Evolutionary conservation across 2,888 invertebrate species (phyloP).

Genomic region (Drosophila mercatorum): DNA sequence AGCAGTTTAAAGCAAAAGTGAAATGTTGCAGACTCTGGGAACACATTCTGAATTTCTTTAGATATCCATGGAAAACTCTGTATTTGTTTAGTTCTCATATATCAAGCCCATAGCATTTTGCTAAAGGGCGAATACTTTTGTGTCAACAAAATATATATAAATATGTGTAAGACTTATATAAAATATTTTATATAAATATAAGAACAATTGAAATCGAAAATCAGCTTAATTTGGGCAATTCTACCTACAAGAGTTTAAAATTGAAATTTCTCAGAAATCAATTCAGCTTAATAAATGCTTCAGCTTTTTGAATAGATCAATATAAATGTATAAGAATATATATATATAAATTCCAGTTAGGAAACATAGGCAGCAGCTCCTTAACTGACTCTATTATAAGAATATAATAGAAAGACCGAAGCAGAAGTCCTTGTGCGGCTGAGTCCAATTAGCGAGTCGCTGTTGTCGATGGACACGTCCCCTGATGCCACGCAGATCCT

Average conservation of each 20-base stretch:
- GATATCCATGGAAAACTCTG: too few species aligned
- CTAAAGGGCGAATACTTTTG: too few species aligned
- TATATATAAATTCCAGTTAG: neutral
- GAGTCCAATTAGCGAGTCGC: constrained; percentile 52
- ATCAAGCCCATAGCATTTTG: too few species aligned
- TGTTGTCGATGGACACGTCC: constrained; percentile 25
- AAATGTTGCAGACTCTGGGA: too few species aligned
- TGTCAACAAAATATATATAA: neutral
- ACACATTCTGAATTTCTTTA: too few species aligned
- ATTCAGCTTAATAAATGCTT: neutral
- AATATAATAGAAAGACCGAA: neutral
- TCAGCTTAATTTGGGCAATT: neutral
- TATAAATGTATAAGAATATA: neutral
- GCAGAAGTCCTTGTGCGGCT: constrained; percentile 22
- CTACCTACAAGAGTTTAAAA: neutral
- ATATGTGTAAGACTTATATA: neutral
- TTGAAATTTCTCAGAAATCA: neutral
- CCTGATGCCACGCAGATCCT: constrained; percentile 13
- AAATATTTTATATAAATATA: neutral
- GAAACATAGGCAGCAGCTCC: neutral
- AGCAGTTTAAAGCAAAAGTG: too few species aligned
- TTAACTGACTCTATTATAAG: constrained; percentile 16
- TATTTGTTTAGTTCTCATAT: too few species aligned
- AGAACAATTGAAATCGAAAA: neutral
- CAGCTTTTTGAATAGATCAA: neutral